phyloP scores from a whole-genome alignment of 2,888 invertebrate genomes.

The Ethmia dodecea region DNA sequence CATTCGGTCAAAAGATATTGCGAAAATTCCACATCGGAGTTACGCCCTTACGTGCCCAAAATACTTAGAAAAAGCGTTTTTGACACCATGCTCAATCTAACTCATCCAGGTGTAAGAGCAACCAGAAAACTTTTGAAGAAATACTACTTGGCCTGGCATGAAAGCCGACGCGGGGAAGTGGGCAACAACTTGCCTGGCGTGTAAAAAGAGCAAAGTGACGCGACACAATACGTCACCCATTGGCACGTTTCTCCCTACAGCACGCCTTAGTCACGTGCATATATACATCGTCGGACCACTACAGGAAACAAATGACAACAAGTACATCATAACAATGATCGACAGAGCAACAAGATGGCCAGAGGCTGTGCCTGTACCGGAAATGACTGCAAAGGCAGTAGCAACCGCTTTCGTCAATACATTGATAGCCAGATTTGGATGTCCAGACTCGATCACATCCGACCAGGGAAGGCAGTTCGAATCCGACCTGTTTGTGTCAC shows the following conservation, averaged over 20 bases:
- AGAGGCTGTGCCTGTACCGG: slow-evolving; percentile 11
- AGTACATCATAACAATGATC: slow-evolving; percentile 1
- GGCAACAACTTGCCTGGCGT: slow-evolving; percentile 5
- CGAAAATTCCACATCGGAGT: slow-evolving; percentile 4
- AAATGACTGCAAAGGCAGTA: slow-evolving; percentile 5
- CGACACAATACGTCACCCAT: slow-evolving; percentile 6
- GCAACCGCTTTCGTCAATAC: slow-evolving; percentile 1
- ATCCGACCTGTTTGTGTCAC: slow-evolving; percentile 26
- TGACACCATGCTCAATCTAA: slow-evolving; percentile 5
- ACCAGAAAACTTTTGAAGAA: neutral
- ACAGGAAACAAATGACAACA: neutral
- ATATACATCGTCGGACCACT: slow-evolving; percentile 10
- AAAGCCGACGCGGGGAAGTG: slow-evolving; percentile 5
- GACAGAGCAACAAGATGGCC: slow-evolving; percentile 6
- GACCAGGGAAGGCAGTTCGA: slow-evolving; percentile 37
- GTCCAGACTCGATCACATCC: slow-evolving; percentile 25
- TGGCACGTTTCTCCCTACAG: slow-evolving; percentile 3
- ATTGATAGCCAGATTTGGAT: slow-evolving; percentile 12
- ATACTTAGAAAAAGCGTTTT: slow-evolving; percentile 5
- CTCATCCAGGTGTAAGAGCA: neutral
- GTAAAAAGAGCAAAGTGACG: slow-evolving; percentile 8
- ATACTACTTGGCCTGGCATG: slow-evolving; percentile 5
- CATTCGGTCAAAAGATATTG: slow-evolving; percentile 4
- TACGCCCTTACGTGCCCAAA: slow-evolving; percentile 7
- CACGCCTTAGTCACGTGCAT: slow-evolving; percentile 10